Percentiles rank a stretch among this genome's conserved stretches.
These are phyloP conservation scores for Lucifuga dentata DNA, from an alignment of 2,113 vertebrate species.

Conservation along the genomic window DNA sequence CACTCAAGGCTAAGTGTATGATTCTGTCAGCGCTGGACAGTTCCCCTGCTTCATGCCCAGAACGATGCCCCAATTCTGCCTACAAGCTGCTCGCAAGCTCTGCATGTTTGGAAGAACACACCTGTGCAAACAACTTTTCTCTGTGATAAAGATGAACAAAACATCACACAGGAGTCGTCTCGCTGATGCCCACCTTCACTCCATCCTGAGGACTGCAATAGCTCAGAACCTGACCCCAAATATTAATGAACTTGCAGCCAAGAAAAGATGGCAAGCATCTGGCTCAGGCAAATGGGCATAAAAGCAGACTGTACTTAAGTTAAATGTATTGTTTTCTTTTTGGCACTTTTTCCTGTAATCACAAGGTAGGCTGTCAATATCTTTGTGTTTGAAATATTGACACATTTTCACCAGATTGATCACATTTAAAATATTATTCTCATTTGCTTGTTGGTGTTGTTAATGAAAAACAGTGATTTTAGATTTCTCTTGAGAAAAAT, in stretches of 20 bases:
- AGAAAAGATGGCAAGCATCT: not conserved
- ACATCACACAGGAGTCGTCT: constrained; percentile 5
- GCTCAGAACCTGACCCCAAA: not conserved
- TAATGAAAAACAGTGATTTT: too few species aligned
- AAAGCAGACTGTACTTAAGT: too few species aligned
- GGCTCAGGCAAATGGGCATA: too few species aligned
- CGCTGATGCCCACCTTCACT: not conserved
- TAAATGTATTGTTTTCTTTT: too few species aligned
- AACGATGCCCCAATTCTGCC: not conserved
- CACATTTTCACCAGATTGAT: too few species aligned
- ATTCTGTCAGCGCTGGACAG: not conserved
- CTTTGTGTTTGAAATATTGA: too few species aligned
- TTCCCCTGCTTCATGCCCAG: not conserved
- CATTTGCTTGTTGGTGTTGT: too few species aligned
- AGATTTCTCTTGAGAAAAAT: too few species aligned
- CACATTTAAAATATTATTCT: too few species aligned
- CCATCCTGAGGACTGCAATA: not conserved
- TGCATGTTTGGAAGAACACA: not conserved
- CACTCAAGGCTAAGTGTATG: not conserved
- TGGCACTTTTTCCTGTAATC: too few species aligned
- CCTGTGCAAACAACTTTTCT: not conserved
- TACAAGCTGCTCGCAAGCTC: not conserved
- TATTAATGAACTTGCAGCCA: too few species aligned
- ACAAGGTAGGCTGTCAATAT: too few species aligned
- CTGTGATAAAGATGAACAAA: constrained; percentile 8